phyloP scores from a whole-genome alignment of 1,140 invertebrate genomes.

The Sipha flava region DNA sequence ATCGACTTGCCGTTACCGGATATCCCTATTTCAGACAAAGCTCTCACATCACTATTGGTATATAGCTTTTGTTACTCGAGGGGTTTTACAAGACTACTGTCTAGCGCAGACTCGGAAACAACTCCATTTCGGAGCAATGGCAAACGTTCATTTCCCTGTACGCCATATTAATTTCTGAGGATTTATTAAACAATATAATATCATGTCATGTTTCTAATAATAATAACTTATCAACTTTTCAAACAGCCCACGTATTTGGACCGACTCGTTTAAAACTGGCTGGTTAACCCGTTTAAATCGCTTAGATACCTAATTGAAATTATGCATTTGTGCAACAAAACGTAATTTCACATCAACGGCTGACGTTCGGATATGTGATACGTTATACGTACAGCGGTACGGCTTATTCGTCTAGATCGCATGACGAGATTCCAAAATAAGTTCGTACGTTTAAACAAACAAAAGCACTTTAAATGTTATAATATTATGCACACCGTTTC shows the following conservation, averaged over 20 bases:
- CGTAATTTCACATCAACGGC: too few relatives aligned
- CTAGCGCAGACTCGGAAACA: background rate
- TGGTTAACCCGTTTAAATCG: too few relatives aligned
- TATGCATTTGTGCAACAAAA: too few relatives aligned
- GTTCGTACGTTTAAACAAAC: background rate
- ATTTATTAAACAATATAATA: background rate
- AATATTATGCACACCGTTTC: too few relatives aligned
- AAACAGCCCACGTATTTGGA: too few relatives aligned
- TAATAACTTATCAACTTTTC: too few relatives aligned
- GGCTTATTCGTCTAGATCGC: background rate
- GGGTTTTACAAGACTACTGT: background rate
- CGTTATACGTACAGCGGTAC: background rate
- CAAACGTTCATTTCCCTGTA: background rate
- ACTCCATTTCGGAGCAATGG: background rate
- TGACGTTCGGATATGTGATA: too few relatives aligned
- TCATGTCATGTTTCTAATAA: too few relatives aligned
- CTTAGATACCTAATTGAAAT: too few relatives aligned
- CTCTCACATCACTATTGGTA: background rate
- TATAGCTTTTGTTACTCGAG: background rate
- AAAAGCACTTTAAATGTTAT: background rate
- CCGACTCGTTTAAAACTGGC: too few relatives aligned
- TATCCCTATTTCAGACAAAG: background rate
- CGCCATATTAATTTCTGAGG: background rate
- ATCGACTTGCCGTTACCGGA: background rate
- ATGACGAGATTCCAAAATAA: background rate